Percentiles rank a stretch among this genome's conserved stretches.
Conservation (phyloP, 1,140 invertebrate genomes). For the Idris sp. region DNA sequence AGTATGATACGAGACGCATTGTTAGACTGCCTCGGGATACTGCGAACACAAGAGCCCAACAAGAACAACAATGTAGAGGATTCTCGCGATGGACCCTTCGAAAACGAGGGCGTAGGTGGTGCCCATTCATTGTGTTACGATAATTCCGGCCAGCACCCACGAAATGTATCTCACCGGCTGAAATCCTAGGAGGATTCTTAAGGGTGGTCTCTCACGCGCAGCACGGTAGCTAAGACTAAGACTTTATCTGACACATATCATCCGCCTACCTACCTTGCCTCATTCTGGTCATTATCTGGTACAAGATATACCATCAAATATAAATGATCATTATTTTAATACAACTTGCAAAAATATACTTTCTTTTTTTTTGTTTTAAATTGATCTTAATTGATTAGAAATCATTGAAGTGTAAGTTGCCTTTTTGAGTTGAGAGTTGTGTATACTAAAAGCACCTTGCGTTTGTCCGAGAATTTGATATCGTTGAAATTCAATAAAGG, state of each 20-base stretch:
- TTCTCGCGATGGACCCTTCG: slow-evolving; percentile 39
- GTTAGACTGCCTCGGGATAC: slow-evolving; percentile 52
- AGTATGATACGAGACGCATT: slow-evolving; percentile 63
- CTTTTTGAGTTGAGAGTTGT: too few relatives aligned
- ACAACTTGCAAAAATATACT: too few relatives aligned
- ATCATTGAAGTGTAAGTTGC: too few relatives aligned
- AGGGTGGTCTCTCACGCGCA: slow-evolving; percentile 63
- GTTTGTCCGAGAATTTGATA: slow-evolving; percentile 57
- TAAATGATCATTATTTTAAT: too few relatives aligned
- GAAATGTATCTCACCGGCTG: slow-evolving; percentile 53
- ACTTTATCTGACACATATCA: slow-evolving; percentile 65
- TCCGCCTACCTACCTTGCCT: slow-evolving; percentile 49
- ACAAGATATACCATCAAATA: too few relatives aligned
- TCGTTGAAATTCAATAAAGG: slow-evolving; percentile 57
- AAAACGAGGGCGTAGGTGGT: slow-evolving; percentile 58
- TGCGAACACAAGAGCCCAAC: slow-evolving; percentile 53
- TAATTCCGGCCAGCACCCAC: slow-evolving; percentile 58
- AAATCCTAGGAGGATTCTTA: slow-evolving; percentile 63
- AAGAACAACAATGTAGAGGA: slow-evolving; percentile 57
- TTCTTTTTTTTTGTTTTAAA: too few relatives aligned
- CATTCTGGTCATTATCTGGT: slow-evolving; percentile 52
- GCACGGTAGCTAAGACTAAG: slow-evolving; percentile 66
- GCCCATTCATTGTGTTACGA: slow-evolving; percentile 55
- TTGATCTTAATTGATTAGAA: slow-evolving; percentile 13
- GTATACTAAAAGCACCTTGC: too few relatives aligned